These are phyloP conservation scores for Coracopsis vasa DNA, from an alignment of 2,113 vertebrate species.

Conservation along the genomic window DNA sequence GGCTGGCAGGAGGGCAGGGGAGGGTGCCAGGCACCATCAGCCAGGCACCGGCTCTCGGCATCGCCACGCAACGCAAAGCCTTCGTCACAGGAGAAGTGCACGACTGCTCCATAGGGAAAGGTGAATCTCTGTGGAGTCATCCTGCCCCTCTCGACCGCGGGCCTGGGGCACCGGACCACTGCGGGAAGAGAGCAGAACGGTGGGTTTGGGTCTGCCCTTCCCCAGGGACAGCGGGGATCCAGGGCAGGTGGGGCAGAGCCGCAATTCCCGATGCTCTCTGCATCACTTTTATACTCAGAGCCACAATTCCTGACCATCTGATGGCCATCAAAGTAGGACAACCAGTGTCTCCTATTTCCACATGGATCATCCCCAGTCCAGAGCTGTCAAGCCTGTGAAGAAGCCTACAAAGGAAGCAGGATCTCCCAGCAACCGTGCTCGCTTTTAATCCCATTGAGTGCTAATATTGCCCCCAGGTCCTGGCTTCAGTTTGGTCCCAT, in stretches of 20 bases:
- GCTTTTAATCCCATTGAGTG: fast-evolving
- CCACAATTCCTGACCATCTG: background rate
- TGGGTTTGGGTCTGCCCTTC: background rate
- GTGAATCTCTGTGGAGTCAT: background rate
- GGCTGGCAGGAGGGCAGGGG: slow-evolving; percentile 43
- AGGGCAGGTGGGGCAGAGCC: fast-evolving
- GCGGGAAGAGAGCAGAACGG: background rate
- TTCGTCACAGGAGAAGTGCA: slow-evolving; percentile 12
- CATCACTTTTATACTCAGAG: background rate
- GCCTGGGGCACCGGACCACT: slow-evolving; percentile 65
- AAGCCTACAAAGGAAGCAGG: background rate
- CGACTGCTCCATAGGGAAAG: background rate
- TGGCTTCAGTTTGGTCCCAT: background rate
- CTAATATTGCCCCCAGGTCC: background rate
- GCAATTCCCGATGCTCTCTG: background rate
- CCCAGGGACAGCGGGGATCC: background rate
- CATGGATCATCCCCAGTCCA: background rate
- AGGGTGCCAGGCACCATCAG: slow-evolving; percentile 29
- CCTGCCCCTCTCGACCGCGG: background rate
- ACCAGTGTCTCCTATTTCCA: background rate
- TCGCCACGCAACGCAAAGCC: background rate
- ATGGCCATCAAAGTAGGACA: fast-evolving
- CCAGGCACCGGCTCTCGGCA: slow-evolving; percentile 16
- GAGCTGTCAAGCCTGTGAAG: background rate
- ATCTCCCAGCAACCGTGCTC: background rate